These are phyloP conservation scores for Rhea americana DNA, from an alignment of 2,113 vertebrate species.

Conservation along the genomic window DNA sequence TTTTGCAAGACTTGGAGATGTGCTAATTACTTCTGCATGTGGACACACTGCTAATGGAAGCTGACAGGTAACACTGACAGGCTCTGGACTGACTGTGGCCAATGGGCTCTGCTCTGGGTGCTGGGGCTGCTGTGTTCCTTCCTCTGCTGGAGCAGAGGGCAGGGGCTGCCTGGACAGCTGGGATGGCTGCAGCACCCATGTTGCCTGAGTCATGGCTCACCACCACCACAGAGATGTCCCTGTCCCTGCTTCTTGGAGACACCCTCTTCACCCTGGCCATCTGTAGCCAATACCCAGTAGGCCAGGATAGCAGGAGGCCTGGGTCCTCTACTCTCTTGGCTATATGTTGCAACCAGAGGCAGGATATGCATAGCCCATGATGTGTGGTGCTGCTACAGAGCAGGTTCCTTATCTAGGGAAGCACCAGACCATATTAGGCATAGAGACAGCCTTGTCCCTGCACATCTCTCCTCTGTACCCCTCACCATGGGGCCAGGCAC, in stretches of 20 bases:
- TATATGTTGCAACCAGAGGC: not conserved
- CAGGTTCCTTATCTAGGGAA: not conserved
- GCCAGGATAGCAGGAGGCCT: not conserved
- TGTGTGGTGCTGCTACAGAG: not conserved
- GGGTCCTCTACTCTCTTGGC: not conserved
- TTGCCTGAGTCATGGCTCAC: not conserved
- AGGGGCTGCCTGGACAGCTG: not conserved
- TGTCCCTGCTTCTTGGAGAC: not conserved
- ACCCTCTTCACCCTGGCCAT: accelerated
- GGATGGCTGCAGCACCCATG: not conserved
- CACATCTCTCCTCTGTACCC: not conserved
- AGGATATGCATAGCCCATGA: accelerated
- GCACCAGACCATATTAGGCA: not conserved
- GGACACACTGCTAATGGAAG: not conserved
- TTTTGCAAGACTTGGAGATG: not conserved
- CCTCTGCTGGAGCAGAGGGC: not conserved
- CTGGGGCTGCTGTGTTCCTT: not conserved
- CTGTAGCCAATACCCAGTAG: not conserved
- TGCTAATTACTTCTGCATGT: constrained; percentile 31
- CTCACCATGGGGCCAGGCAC: accelerated
- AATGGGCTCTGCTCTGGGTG: not conserved
- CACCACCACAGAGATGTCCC: not conserved
- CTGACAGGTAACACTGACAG: not conserved
- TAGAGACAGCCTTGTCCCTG: not conserved
- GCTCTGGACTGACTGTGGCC: not conserved